Evolutionary conservation across 2,113 vertebrate genomes (phyloP).

Genomic region (Ciconia boyciana): DNA sequence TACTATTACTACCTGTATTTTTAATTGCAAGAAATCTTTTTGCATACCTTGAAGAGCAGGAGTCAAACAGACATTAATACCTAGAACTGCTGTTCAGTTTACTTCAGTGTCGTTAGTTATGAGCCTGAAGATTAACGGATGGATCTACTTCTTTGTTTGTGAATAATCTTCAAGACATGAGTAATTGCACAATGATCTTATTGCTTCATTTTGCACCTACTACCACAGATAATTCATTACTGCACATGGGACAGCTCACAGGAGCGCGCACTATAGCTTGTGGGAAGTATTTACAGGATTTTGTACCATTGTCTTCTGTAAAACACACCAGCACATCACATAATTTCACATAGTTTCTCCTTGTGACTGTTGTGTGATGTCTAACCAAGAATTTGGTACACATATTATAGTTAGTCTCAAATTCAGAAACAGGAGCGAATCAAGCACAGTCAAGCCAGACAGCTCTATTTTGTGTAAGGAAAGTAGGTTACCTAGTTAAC

Average conservation of each 20-base stretch:
- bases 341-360: not conserved
- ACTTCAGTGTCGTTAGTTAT: not conserved
- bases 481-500: conserved; percentile 60
- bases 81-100: not conserved
- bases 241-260: not conserved
- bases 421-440: not conserved
- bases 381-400: not conserved
- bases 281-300: not conserved
- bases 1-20: not conserved
- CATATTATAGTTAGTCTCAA: not conserved
- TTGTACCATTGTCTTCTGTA: not conserved
- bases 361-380: not conserved
- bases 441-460: conserved; percentile 7
- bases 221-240: not conserved
- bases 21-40: not conserved
- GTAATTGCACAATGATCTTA: not conserved
- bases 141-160: not conserved
- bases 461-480: conserved; percentile 15
- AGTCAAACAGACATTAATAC: not conserved
- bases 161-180: not conserved
- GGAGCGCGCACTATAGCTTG: not conserved
- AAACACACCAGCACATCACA: not conserved
- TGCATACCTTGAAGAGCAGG: not conserved
- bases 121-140: not conserved
- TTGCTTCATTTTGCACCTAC: not conserved